A percentile compares a stretch with the other conserved stretches of the same genome.
Conservation (phyloP, 2,888 invertebrate species). For the Scaptodrosophila latifasciaeformis region DNA sequence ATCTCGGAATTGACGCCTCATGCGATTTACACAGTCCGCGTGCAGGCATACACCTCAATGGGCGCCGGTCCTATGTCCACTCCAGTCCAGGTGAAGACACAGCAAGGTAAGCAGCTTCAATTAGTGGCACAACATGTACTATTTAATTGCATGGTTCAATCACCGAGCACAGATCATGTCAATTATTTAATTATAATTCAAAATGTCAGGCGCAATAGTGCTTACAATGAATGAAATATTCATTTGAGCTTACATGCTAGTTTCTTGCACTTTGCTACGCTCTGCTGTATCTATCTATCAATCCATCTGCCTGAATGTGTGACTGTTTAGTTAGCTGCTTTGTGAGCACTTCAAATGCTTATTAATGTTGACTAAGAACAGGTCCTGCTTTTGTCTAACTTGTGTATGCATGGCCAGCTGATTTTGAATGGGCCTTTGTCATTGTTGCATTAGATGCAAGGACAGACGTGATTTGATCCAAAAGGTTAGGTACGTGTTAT, state of each 20-base stretch:
- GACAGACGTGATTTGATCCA: too few relatives aligned
- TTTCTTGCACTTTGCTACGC: too few relatives aligned
- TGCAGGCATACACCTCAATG: constrained; percentile 94
- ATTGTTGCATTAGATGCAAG: too few relatives aligned
- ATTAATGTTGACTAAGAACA: constrained; percentile 33
- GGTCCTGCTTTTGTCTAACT: constrained; percentile 38
- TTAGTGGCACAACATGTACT: constrained; percentile 31
- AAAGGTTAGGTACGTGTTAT: too few relatives aligned
- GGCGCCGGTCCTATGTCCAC: constrained; percentile 96
- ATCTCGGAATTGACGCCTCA: constrained; percentile 93
- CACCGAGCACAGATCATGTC: constrained; percentile 35
- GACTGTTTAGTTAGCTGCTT: not conserved
- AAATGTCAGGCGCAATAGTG: constrained; percentile 22
- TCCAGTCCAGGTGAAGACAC: constrained; percentile 98
- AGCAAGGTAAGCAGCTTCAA: constrained; percentile 83
- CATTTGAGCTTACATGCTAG: not conserved
- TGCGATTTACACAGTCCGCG: constrained; percentile 94
- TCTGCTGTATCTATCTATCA: too few relatives aligned
- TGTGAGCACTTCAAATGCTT: constrained; percentile 33
- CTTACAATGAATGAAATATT: constrained; percentile 9
- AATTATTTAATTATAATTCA: constrained; percentile 60
- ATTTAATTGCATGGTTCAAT: constrained; percentile 44
- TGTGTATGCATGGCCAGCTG: constrained; percentile 28
- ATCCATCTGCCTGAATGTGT: constrained; percentile 7
- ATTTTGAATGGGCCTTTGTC: constrained; percentile 22